These are phyloP conservation scores for Bacillus rossius DNA, from an alignment of 1,140 invertebrate genomes.

Conservation along the genomic window DNA sequence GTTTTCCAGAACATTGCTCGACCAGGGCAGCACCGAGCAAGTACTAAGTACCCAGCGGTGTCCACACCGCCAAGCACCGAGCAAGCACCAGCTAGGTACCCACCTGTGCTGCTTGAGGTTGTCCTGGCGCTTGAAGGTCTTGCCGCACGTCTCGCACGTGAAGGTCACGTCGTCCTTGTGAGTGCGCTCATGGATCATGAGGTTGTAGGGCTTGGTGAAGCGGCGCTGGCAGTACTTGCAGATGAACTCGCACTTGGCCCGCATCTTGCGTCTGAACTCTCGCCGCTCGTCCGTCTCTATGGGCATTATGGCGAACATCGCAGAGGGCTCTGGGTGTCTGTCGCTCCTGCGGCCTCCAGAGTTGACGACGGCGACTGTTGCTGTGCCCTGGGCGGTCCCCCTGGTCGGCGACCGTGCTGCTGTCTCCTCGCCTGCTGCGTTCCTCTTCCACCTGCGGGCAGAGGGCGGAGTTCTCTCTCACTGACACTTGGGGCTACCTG, in stretches of 20 bases:
- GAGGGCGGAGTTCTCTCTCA: no score
- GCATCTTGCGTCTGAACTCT: constrained; percentile 89
- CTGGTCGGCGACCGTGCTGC: no score
- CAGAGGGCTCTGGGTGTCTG: constrained; percentile 34
- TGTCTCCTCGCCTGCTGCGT: no score
- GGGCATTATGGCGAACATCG: constrained; percentile 81
- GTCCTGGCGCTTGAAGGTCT: constrained; percentile 96
- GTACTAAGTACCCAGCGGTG: no score
- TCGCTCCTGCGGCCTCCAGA: not conserved
- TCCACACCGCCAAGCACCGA: no score
- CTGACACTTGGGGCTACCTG: no score
- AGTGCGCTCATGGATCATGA: constrained; percentile 98
- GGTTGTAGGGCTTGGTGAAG: constrained; percentile 99
- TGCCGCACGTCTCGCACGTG: constrained; percentile 97
- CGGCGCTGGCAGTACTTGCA: constrained; percentile 98
- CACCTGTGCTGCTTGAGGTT: constrained; percentile 94
- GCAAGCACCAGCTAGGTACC: no score
- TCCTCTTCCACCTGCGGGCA: no score
- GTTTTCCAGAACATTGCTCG: no score
- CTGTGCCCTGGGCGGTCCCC: no score
- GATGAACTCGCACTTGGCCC: constrained; percentile 95
- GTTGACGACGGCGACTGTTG: no score
- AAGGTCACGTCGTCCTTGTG: constrained; percentile 98
- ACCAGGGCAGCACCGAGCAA: no score
- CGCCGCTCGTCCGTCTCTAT: constrained; percentile 86